A percentile compares a stretch with the other conserved stretches of the same genome.
phyloP scores from a whole-genome alignment of 2,888 invertebrate species.

The Hemistola chrysoprasaria region DNA sequence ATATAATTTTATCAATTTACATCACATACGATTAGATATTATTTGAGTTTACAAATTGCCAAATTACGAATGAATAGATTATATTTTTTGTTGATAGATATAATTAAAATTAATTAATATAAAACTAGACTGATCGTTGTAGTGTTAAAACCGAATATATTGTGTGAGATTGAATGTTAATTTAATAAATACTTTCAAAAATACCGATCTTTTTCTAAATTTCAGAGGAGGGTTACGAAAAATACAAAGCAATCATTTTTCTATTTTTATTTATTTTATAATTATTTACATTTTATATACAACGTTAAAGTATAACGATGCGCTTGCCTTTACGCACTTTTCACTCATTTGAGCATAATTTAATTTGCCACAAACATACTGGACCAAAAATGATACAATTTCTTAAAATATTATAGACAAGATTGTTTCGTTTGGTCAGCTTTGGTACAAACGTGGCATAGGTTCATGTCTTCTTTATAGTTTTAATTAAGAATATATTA shows the following conservation, averaged over 20 bases:
- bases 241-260: conserved; percentile 21
- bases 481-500: conserved; percentile 33
- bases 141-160: not conserved
- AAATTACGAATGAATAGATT: too few species aligned
- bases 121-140: conserved; percentile 3
- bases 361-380: conserved; percentile 24
- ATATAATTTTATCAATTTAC: too few species aligned
- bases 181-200: conserved; percentile 1
- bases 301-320: conserved; percentile 61
- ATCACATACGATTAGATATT: too few species aligned
- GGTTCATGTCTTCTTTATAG: conserved; percentile 5
- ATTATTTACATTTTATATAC: conserved; percentile 79
- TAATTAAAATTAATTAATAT: too few species aligned
- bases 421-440: not conserved
- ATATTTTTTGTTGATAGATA: too few species aligned
- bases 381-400: conserved; percentile 14
- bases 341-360: conserved; percentile 68
- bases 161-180: not conserved
- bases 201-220: too few species aligned
- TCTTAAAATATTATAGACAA: not conserved
- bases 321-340: conserved; percentile 51
- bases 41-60: too few species aligned
- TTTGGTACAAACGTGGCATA: conserved; percentile 14
- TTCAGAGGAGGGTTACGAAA: not conserved
- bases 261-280: conserved; percentile 73